Evolutionary conservation across 1,140 invertebrate species (phyloP).

Genomic region (Carposina sasakii): DNA sequence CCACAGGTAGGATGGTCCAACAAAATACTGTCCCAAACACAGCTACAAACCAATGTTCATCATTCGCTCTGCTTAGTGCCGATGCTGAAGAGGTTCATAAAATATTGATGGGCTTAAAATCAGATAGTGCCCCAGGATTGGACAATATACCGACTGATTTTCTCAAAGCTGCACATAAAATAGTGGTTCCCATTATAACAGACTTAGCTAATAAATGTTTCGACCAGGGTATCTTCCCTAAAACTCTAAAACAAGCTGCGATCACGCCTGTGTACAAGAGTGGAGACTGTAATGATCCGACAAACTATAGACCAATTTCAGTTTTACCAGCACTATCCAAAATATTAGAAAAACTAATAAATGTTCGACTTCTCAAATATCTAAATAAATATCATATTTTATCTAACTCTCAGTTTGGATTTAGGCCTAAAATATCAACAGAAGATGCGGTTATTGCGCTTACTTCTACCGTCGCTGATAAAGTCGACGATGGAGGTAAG

Average conservation of each 20-base stretch:
- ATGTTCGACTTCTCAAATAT: constrained; percentile 15
- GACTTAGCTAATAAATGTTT: constrained; percentile 23
- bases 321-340: constrained; percentile 9
- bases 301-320: constrained; percentile 15
- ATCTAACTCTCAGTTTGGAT: constrained; percentile 8
- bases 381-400: constrained; percentile 3
- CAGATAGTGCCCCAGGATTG: too few relatives aligned
- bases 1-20: too few relatives aligned
- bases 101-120: too few relatives aligned
- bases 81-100: too few relatives aligned
- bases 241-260: constrained; percentile 15
- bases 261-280: constrained; percentile 10
- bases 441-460: constrained; percentile 6
- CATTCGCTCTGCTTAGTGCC: too few relatives aligned
- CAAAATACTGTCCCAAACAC: too few relatives aligned
- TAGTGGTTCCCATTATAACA: constrained; percentile 20
- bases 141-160: constrained; percentile 18
- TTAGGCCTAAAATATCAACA: neutral
- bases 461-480: neutral
- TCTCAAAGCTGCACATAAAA: constrained; percentile 7
- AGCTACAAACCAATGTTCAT: too few relatives aligned
- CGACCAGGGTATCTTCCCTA: constrained; percentile 19
- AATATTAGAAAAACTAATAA: constrained; percentile 15
- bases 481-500: constrained; percentile 15
- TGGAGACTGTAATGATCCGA: constrained; percentile 5